Evolutionary conservation across 2,797 vertebrate genomes (phyloP).

Genomic region (Passerculus sandwichensis): DNA sequence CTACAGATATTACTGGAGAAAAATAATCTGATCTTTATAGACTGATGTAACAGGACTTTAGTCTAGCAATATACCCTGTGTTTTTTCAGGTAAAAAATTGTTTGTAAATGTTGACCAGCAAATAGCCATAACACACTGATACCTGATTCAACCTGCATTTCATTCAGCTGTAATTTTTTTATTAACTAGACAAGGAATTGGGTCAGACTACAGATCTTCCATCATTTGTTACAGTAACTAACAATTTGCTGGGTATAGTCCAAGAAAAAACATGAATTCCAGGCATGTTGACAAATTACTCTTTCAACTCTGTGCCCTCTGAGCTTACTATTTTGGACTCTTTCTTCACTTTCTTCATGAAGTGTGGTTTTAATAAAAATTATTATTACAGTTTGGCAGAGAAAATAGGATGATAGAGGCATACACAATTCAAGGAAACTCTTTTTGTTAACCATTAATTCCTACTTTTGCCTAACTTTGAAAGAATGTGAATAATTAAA

Average conservation of each 20-base stretch:
- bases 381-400: neutral
- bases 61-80: neutral
- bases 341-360: neutral
- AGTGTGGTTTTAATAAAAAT: slow-evolving; percentile 6
- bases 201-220: neutral
- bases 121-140: neutral
- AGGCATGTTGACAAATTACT: neutral
- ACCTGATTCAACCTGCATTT: neutral
- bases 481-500: neutral
- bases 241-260: neutral
- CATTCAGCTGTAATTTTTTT: neutral
- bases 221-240: neutral
- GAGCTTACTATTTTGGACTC: neutral
- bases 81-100: neutral
- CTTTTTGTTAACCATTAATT: neutral
- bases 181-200: neutral
- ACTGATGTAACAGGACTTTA: neutral
- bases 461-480: neutral
- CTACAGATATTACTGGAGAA: neutral
- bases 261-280: slow-evolving; percentile 5
- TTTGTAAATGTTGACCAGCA: neutral
- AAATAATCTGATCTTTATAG: neutral
- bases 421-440: neutral
- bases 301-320: neutral
- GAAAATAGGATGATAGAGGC: neutral